Evolutionary conservation across 2,888 invertebrate genomes (phyloP), one percentile per base, ranked within the genome.

Genomic region (Sinhomidia bicolor): DNA sequence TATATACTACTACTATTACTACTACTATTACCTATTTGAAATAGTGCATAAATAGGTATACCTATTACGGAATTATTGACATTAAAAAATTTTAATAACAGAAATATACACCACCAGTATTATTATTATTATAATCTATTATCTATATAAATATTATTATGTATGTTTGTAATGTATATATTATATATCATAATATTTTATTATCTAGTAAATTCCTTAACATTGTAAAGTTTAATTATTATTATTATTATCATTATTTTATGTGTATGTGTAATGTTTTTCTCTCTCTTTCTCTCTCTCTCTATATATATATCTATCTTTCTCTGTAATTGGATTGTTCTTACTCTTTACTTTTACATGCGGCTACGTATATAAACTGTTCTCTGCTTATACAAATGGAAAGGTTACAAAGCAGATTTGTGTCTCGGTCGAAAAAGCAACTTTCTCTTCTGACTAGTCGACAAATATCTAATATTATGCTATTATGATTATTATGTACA

Each of bases 81-180:
- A 65, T 79, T 79, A 79, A 68, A 68, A 68, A 82, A 41, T 12
- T 44, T 68, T 81, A 82, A 79, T 36, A 79, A 79, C 78, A 57
- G 78, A 79, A 79, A 79, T 79, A 79, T 79, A 82, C 82, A 82
- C 68, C 82, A 82, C 82, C 82, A 82, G 82, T 81, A 81, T 81
- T 81, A 81, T 81, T 81, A 81, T 44, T 41, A 20, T 81, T 78
- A 78, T 78, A 62, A 65, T 81, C 32, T 71, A 41, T 60, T 23
- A 10, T 60, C 23, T 20, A 20, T 60, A 60, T 60, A 60, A 4
- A 4, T 9, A 51, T 51, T 71, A 54, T 54, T 81, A 81, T 65
- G 32, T 32, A 60, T 65, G 81, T 81, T 65, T 65, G 81, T 81
- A 81, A 5, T 81, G 65, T 81, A 80, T 60, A 80, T 81, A 81